Base-by-base conservation (phyloP, 2,888 invertebrate genomes). In the Lepetodrilus schrolli region DNA sequence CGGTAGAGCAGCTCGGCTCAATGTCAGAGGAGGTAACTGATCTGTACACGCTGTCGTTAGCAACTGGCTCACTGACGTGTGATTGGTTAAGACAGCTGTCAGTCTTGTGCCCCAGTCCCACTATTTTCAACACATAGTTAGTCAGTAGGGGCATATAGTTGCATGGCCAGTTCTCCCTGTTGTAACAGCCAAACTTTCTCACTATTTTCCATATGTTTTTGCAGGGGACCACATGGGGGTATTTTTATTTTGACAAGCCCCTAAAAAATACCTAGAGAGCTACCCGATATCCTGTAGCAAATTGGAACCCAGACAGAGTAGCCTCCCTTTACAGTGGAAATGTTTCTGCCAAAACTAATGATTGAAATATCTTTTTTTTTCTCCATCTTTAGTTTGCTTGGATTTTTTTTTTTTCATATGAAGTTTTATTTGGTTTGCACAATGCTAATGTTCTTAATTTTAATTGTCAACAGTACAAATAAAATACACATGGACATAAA, bases 21-120 rank as follows among this genome's bases (percentile, higher is more conserved):
- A n/a, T 58, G 58, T 58, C 58, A 58, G 58, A n/a, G 58, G 7
- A n/a, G 13, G 34, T 30, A 30, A 30, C 13, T 26, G 58, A 58
- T 58, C 58, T 30, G 17, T 21, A 13, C 13, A 26, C n/a, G 43
- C 17, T 43, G 43, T 43, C 43, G 43, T 43, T 43, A 43, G 43
- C n/a, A 17, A 43, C 58, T 30, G 34, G 34, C 26, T 58, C 17
- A 34, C 68, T 68, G 43, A 43, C 37, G 26, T 38, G 26, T 68
- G 68, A 68, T 68, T 68, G 68, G 68, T 43, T 23, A n/a, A 47
- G 68, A 68, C 68, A 68, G 68, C 43, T 68, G 68, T 43, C 68
- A n/a, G 68, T 68, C 30, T 43, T 47, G 10, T 23, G 21, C 26
- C 13, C 47, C 21, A 17, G 26, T 21, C 68, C 68, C 68, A 43